phyloP scores from a whole-genome alignment of 2,113 vertebrate genomes.

The Dolichotis patagonum region DNA sequence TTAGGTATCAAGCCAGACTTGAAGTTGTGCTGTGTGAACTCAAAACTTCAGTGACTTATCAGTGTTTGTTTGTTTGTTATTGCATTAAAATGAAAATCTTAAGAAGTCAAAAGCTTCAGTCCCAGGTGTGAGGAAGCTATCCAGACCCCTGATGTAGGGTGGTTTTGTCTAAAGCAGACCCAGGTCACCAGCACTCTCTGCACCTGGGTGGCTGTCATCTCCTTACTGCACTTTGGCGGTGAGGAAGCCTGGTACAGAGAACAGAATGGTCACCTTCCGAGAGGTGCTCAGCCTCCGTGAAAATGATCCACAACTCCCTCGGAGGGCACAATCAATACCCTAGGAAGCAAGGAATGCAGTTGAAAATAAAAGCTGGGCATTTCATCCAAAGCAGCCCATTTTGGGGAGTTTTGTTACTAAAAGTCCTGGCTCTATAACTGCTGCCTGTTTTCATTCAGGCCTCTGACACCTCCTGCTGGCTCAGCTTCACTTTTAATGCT shows the following conservation, averaged over 20 bases:
- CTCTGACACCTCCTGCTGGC: too few species aligned
- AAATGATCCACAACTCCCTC: neutral
- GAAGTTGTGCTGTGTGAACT: neutral
- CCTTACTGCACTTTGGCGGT: too few species aligned
- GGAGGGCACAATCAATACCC: neutral
- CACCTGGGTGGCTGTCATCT: too few species aligned
- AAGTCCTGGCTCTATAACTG: too few species aligned
- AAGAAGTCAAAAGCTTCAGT: neutral
- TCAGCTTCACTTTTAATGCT: too few species aligned
- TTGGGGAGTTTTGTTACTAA: too few species aligned
- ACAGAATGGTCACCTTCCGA: neutral
- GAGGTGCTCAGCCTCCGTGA: neutral
- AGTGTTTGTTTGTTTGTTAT: neutral
- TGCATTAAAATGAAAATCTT: neutral
- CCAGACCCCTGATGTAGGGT: neutral
- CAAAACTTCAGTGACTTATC: neutral
- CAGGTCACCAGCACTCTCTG: neutral
- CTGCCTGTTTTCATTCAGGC: too few species aligned
- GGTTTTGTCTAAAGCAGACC: neutral
- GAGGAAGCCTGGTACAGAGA: neutral
- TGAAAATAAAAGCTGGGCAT: too few species aligned
- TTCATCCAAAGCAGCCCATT: too few species aligned
- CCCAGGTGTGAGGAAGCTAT: neutral
- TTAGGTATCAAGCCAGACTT: neutral
- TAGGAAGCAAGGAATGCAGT: neutral